These are phyloP conservation scores for Hyperopisus bebe DNA, from an alignment of 2,113 vertebrate genomes.

Conservation along the genomic window DNA sequence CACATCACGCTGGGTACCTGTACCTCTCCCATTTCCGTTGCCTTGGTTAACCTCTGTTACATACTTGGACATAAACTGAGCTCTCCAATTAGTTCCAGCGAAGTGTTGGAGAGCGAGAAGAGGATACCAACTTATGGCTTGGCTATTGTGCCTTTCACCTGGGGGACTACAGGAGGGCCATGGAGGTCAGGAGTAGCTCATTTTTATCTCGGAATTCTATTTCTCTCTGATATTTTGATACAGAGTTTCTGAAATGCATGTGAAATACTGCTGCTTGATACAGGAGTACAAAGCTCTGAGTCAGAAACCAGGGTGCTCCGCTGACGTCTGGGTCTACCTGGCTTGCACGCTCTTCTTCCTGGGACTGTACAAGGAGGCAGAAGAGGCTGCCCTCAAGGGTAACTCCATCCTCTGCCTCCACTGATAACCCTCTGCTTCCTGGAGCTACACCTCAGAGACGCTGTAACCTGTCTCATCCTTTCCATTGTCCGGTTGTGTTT, in stretches of 20 bases:
- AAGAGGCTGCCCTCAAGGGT: slow-evolving; percentile 87
- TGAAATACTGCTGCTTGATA: slow-evolving; percentile 20
- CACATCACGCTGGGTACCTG: background rate
- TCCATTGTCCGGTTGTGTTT: slow-evolving; percentile 34
- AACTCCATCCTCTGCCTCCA: background rate
- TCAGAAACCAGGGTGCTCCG: slow-evolving; percentile 62
- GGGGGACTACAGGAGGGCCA: slow-evolving; percentile 84
- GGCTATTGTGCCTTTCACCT: slow-evolving; percentile 90
- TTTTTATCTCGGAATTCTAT: background rate
- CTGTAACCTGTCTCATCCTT: background rate
- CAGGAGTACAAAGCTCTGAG: slow-evolving; percentile 81
- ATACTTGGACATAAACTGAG: background rate
- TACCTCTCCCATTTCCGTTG: background rate
- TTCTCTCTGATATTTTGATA: background rate
- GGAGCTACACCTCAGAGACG: background rate
- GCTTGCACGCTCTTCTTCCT: slow-evolving; percentile 87
- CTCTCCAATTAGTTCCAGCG: slow-evolving; percentile 74
- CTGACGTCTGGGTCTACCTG: slow-evolving; percentile 86
- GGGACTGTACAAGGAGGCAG: slow-evolving; percentile 89
- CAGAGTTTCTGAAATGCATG: background rate
- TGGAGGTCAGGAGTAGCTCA: slow-evolving; percentile 69
- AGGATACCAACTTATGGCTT: slow-evolving; percentile 79
- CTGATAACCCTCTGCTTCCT: background rate
- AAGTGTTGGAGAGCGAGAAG: slow-evolving; percentile 72
- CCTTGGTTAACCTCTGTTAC: background rate